Conservation (phyloP, 2,113 vertebrate species). For the Collichthys lucidus region DNA sequence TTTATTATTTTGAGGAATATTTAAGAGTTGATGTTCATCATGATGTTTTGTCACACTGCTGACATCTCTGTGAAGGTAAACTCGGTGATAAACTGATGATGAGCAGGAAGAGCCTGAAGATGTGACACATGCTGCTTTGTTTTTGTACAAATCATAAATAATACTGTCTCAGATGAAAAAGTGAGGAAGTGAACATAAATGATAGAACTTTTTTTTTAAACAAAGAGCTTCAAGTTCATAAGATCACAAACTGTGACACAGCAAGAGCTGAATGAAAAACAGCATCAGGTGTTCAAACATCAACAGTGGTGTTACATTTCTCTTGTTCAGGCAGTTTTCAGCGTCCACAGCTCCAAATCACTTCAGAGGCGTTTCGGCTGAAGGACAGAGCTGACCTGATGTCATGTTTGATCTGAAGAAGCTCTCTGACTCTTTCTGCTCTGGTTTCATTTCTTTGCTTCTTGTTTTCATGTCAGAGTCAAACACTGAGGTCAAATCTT, state of each 20-base stretch:
- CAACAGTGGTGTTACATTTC: conserved; percentile 8
- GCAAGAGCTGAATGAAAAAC: not conserved
- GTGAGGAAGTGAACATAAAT: not conserved
- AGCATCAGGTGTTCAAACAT: conserved; percentile 16
- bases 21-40: too few species aligned
- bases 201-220: not conserved
- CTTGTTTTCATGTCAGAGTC: not conserved
- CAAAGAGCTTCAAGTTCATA: too few species aligned
- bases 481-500: not conserved
- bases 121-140: not conserved
- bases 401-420: not conserved
- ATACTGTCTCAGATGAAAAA: not conserved
- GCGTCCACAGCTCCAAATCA: conserved; percentile 2
- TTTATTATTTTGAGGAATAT: too few species aligned
- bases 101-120: not conserved
- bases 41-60: too few species aligned
- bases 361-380: not conserved
- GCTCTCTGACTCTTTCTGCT: not conserved
- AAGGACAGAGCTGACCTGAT: not conserved
- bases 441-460: too few species aligned
- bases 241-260: not conserved
- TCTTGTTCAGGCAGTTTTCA: not conserved
- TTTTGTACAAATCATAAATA: not conserved
- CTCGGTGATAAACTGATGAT: too few species aligned
- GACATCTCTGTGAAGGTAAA: too few species aligned